Evolutionary conservation across 2,797 vertebrate genomes (phyloP).

Genomic region (Yasuhikotakia modesta): DNA sequence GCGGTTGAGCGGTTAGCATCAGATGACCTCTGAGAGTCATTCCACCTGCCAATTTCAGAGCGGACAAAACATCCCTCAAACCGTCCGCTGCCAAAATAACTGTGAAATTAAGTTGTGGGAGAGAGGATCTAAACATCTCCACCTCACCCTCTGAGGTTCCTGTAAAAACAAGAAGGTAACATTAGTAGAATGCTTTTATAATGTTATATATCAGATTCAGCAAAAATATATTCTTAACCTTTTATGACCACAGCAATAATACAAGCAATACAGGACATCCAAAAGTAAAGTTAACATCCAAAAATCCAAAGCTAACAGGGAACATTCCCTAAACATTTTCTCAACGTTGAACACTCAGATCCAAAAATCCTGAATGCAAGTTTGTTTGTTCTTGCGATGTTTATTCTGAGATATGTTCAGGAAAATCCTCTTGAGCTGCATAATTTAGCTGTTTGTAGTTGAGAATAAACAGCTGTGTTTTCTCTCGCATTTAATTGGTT

Average conservation of each 20-base stretch:
- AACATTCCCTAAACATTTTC: too few relatives aligned
- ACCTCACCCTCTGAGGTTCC: background rate
- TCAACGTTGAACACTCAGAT: too few relatives aligned
- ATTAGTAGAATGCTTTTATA: too few relatives aligned
- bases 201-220: too few relatives aligned
- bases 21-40: constrained; percentile 28
- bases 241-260: too few relatives aligned
- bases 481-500: constrained; percentile 15
- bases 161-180: background rate
- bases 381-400: background rate
- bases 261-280: too few relatives aligned
- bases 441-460: constrained; percentile 21
- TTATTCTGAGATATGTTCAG: background rate
- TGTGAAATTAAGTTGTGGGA: constrained; percentile 29
- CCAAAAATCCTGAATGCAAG: too few relatives aligned
- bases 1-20: constrained; percentile 6
- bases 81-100: constrained; percentile 37
- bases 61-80: constrained; percentile 39
- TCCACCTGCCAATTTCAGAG: constrained; percentile 30
- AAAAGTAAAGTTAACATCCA: too few relatives aligned
- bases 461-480: constrained; percentile 19
- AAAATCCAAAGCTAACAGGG: too few relatives aligned
- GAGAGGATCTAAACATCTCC: background rate
- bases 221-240: too few relatives aligned
- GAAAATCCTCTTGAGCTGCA: background rate